Percentiles rank a stretch among this genome's conserved stretches.
Evolutionary conservation across 2,113 vertebrate species (phyloP).

Genomic region (Gobiocypris rarus): DNA sequence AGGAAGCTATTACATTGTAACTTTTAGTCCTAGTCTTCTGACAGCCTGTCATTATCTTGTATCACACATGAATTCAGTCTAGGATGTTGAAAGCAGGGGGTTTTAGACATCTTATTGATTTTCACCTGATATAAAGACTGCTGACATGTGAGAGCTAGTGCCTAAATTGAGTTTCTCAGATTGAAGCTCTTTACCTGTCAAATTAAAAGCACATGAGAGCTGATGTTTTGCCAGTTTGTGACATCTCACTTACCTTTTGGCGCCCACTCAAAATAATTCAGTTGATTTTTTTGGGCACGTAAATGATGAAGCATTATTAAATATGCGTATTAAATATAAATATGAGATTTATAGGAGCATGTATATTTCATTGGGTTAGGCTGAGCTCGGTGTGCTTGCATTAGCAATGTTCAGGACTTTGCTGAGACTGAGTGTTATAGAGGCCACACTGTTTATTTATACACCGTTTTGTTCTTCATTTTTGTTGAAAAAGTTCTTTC

Average conservation of each 20-base stretch:
- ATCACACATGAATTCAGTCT: constrained; percentile 38
- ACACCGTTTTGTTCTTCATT: not conserved
- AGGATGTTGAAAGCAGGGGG: constrained; percentile 26
- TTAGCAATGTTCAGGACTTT: constrained; percentile 13
- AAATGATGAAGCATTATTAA: constrained; percentile 47
- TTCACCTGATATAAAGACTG: constrained; percentile 54
- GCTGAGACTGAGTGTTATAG: constrained; percentile 3
- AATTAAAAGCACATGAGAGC: constrained; percentile 44
- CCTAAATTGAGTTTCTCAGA: constrained; percentile 55
- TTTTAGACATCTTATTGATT: constrained; percentile 55
- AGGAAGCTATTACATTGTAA: constrained; percentile 35
- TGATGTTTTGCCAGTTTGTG: constrained; percentile 41
- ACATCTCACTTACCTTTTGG: constrained; percentile 47
- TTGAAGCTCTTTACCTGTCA: constrained; percentile 47
- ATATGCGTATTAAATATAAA: constrained; percentile 33
- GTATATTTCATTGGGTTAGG: constrained; percentile 31
- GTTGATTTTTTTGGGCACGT: constrained; percentile 45
- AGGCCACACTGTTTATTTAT: not conserved
- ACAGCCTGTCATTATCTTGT: constrained; percentile 46
- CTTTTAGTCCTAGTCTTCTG: constrained; percentile 40
- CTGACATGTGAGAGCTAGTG: constrained; percentile 47
- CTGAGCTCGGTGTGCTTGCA: not conserved
- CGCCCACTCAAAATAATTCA: constrained; percentile 31
- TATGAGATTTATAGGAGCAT: constrained; percentile 23
- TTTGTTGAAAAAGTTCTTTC: not conserved